Evolutionary conservation across 1,140 invertebrate genomes (phyloP), one percentile per base, ranked within the genome.

Genomic region (Rhizoglyphus robini): DNA sequence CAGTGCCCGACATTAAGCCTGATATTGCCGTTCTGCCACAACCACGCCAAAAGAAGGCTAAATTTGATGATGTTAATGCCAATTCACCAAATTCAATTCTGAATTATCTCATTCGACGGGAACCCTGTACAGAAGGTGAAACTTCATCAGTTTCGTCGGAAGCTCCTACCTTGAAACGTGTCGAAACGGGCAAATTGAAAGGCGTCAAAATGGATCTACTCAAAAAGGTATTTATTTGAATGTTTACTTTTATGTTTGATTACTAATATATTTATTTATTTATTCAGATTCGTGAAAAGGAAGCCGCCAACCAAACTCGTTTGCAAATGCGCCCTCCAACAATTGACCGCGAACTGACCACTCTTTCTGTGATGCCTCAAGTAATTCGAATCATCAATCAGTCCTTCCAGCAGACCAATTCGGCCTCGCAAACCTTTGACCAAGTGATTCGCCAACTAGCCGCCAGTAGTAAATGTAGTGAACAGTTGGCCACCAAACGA

Each of bases 141-240:
- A 41, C 18, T 18, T 41, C 8, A 41, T 11, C 36, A 41, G 8
- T 11, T 11, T 41, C 36, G 8, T 41, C 36, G 18, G 18, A 18
- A 41, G 18, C 18, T 41, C 8, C 8, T 41, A 41, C 8, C 8
- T 41, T 18, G 25, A 15, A 25, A 29, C 29, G 31, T 20, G 41
- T 65, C 64, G 4, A 54, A 65, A 18, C 30, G 3, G 76, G 80
- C 29, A 77, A 83, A 29, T 74, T 92, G 0, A 88, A 88, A 75
- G 88, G 88, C 15, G 81, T 94, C 67, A 88, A 88, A 3, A 81
- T 83, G 68, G 81, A 87, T 25, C 76, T 95, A 29, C 76, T 95
- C 0, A 87, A 92, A 71, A 90, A 88, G 79, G 87, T 95, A 27
- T 41, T 41, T 41, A 41, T n/a, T n/a, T n/a, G n/a, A n/a, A n/a